Conservation (phyloP, 2,888 invertebrate genomes). For the Parnassius smintheus region DNA sequence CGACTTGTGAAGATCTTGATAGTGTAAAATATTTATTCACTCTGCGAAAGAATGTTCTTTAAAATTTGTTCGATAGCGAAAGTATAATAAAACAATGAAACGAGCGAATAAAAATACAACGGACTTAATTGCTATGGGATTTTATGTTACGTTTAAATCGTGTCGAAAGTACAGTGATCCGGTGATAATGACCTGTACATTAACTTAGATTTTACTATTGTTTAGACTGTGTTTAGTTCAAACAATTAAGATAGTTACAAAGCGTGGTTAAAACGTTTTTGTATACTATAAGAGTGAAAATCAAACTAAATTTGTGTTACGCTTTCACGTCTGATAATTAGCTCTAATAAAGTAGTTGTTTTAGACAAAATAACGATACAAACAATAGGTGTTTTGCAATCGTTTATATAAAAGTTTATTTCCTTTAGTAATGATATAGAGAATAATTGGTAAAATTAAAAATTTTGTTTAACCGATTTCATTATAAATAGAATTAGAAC, state of each 20-base stretch:
- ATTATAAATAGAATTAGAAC: too few relatives aligned
- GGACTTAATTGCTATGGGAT: slow-evolving; percentile 12
- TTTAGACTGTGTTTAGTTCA: slow-evolving; percentile 6
- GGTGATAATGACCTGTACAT: slow-evolving; percentile 6
- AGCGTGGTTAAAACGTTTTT: slow-evolving; percentile 10
- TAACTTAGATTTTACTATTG: slow-evolving; percentile 19
- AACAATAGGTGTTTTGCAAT: too few relatives aligned
- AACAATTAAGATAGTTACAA: slow-evolving; percentile 8
- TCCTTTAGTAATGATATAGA: too few relatives aligned
- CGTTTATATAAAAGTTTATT: too few relatives aligned
- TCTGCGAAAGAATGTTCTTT: slow-evolving; percentile 7
- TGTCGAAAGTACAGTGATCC: slow-evolving; percentile 9
- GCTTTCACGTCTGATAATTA: slow-evolving; percentile 1
- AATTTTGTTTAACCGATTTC: too few relatives aligned
- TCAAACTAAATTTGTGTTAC: not conserved
- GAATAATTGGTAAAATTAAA: too few relatives aligned
- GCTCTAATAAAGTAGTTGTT: too few relatives aligned
- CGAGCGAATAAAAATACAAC: not conserved
- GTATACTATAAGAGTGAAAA: not conserved
- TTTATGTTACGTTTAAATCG: not conserved
- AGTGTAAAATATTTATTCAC: slow-evolving; percentile 20
- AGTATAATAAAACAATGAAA: slow-evolving; percentile 10
- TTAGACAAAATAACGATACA: too few relatives aligned
- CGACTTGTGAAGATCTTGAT: slow-evolving; percentile 17
- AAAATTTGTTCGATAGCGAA: slow-evolving; percentile 6